Evolutionary conservation across 2,888 invertebrate species (phyloP), one percentile per base, ranked within the genome.

Genomic region (Oligia strigilis): DNA sequence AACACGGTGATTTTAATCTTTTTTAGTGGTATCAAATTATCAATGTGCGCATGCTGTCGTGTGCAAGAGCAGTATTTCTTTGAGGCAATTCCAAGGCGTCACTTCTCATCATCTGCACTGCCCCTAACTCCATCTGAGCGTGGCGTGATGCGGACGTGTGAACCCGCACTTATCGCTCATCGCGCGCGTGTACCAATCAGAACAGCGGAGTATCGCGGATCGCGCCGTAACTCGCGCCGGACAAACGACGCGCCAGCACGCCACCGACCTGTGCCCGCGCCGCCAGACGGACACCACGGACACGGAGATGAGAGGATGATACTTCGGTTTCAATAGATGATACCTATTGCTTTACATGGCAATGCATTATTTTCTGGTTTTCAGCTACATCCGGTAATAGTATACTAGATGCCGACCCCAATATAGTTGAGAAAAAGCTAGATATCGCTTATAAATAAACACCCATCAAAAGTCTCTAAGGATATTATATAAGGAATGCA

Each of bases 181-280:
- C 85, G 60, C 55, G 80, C 78, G 78, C 88, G 81, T 88, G 87
- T 88, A 83, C 80, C 90, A 90, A 89, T 90, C 89, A 90, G 89
- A 87, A 88, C 85, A 83, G 40, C 19, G 19, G 75, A 75, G 81
- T 84, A 88, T 88, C 89, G 78, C 74, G 72, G 40, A 81, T 72
- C 65, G 67, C 75, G 73, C 84, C 81, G 83, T 86, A 88, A 80
- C 80, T 87, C 79, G 80, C 75, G 66, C 29, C 76, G 74, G 91
- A 90, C 90, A 91, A 90, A 90, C 91, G 91, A 91, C 82, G 75
- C 60, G 46, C 40, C 49, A 14, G 83, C 89, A 90, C 90, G 89
- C 89, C 72, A 90, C 75, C 76, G 71, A 14, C 43, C 75, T 55
- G 65, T 49, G 72, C 65, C 40, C 17, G 67, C 60, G 17, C 66